Conservation (phyloP, 2,888 invertebrate species). For the Leucoptera coffeella region DNA sequence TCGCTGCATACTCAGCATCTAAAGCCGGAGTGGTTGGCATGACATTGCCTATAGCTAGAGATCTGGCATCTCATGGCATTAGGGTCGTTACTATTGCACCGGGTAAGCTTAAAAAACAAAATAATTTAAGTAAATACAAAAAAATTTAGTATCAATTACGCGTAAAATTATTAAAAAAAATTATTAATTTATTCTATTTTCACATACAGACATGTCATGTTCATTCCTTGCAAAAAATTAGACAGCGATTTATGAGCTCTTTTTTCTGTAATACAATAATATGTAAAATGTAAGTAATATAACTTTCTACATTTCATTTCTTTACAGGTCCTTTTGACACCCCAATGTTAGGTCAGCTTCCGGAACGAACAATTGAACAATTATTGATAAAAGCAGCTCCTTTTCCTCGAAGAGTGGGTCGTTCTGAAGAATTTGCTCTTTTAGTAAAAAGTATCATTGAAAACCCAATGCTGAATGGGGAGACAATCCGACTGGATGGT, state of each 20-base stretch:
- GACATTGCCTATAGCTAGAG: slow-evolving; percentile 93
- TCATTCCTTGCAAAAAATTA: too few relatives aligned
- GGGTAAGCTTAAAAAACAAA: too few relatives aligned
- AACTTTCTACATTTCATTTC: slow-evolving; percentile 1
- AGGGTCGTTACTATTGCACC: slow-evolving; percentile 78
- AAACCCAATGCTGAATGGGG: slow-evolving; percentile 53
- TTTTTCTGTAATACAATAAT: too few relatives aligned
- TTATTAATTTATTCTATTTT: too few relatives aligned
- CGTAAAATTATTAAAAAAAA: too few relatives aligned
- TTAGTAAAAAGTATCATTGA: slow-evolving; percentile 49
- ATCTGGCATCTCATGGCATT: slow-evolving; percentile 76
- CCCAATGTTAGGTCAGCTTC: slow-evolving; percentile 39
- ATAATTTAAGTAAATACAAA: background rate
- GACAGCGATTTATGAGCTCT: too few relatives aligned
- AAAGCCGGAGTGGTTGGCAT: slow-evolving; percentile 93
- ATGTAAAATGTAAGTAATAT: too few relatives aligned
- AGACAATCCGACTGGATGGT: slow-evolving; percentile 53
- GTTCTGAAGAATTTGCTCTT: slow-evolving; percentile 46
- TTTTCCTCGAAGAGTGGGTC: slow-evolving; percentile 48
- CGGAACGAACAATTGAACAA: slow-evolving; percentile 39
- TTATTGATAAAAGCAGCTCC: slow-evolving; percentile 44
- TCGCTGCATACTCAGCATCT: slow-evolving; percentile 91
- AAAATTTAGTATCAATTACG: background rate
- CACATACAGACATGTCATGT: too few relatives aligned
- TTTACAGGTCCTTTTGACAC: slow-evolving; percentile 49